Evolutionary conservation across 1,140 invertebrate species (phyloP).

Genomic region (Pseudomyrmex sp.): DNA sequence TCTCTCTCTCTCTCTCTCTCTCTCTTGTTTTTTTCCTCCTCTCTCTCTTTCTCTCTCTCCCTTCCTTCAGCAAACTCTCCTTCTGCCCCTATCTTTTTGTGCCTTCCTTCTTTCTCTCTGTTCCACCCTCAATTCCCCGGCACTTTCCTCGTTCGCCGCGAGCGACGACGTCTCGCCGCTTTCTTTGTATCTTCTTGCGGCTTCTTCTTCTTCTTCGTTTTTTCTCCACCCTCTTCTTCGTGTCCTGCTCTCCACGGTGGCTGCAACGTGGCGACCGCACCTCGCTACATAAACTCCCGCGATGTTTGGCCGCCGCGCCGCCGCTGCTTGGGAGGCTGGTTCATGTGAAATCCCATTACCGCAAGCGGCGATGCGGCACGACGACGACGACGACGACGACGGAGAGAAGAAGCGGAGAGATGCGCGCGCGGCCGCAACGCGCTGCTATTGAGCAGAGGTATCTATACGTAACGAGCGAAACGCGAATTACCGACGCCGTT

Average conservation of each 20-base stretch:
- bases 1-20: background rate
- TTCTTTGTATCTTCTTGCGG: constrained; percentile 38
- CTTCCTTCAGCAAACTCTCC: constrained; percentile 34
- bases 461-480: constrained; percentile 39
- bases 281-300: constrained; percentile 77
- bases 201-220: constrained; percentile 29
- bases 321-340: constrained; percentile 77
- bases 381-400: too few relatives aligned
- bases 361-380: constrained; percentile 62
- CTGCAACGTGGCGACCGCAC: constrained; percentile 54
- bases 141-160: constrained; percentile 52
- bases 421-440: background rate
- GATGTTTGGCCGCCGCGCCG: constrained; percentile 76
- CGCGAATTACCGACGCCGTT: constrained; percentile 45
- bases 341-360: constrained; percentile 79
- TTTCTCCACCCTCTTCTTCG: constrained; percentile 6
- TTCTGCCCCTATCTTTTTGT: constrained; percentile 33
- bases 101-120: constrained; percentile 28
- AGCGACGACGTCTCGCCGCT: constrained; percentile 18
- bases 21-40: background rate
- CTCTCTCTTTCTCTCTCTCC: background rate
- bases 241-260: constrained; percentile 6
- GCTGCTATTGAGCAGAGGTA: constrained; percentile 28
- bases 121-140: background rate
- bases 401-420: background rate